These are phyloP conservation scores for Gymnobelideus leadbeateri DNA, from an alignment of 2,113 vertebrate genomes.

Conservation along the genomic window DNA sequence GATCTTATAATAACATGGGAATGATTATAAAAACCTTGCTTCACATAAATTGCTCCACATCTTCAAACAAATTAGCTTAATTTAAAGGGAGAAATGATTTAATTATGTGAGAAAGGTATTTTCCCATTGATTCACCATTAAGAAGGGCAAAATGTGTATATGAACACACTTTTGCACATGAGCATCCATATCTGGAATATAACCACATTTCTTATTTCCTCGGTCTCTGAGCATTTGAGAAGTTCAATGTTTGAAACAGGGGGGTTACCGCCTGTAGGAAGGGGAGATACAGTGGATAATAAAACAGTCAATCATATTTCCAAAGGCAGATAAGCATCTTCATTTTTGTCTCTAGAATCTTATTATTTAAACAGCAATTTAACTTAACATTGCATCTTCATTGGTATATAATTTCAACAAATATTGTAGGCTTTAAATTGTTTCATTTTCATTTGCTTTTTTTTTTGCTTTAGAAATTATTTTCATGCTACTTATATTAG, in stretches of 20 bases:
- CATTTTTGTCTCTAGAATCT: constrained; percentile 15
- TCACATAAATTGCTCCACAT: constrained; percentile 35
- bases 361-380: constrained; percentile 56
- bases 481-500: constrained; percentile 58
- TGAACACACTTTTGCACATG: constrained; percentile 54
- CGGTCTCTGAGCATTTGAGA: constrained; percentile 23
- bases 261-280: constrained; percentile 56
- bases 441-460: constrained; percentile 1
- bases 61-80: constrained; percentile 63
- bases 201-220: background rate
- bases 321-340: background rate
- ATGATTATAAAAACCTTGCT: constrained; percentile 58
- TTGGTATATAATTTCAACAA: constrained; percentile 51
- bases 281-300: constrained; percentile 58
- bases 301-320: constrained; percentile 44
- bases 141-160: constrained; percentile 35
- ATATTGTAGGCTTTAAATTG: constrained; percentile 48
- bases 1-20: constrained; percentile 42
- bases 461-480: constrained; percentile 59
- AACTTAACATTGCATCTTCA: constrained; percentile 63
- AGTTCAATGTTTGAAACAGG: constrained; percentile 57
- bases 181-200: constrained; percentile 62
- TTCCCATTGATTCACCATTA: constrained; percentile 41
- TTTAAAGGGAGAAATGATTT: constrained; percentile 65
- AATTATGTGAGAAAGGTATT: constrained; percentile 43